phyloP scores from a whole-genome alignment of 2,113 vertebrate species.

The Myrmecobius fasciatus region DNA sequence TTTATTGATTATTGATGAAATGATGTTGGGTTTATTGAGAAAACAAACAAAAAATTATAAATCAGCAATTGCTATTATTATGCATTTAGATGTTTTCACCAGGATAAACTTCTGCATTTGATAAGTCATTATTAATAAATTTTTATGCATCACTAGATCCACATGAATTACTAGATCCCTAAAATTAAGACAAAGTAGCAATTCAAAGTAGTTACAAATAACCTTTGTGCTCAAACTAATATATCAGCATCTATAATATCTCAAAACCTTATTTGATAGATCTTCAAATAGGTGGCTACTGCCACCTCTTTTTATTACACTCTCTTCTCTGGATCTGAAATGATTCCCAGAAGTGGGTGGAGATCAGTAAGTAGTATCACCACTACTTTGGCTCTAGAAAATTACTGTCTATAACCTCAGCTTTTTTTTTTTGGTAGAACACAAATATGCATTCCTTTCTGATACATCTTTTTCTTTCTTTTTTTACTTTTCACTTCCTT shows the following conservation, averaged over 20 bases:
- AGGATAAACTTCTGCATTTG: not conserved
- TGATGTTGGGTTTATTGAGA: not conserved
- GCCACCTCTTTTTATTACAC: not conserved
- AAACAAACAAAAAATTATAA: not conserved
- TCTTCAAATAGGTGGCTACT: not conserved
- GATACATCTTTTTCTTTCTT: not conserved
- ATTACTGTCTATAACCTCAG: not conserved
- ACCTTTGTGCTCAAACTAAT: not conserved
- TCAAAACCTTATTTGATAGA: not conserved
- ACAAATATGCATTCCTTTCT: not conserved
- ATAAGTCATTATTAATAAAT: not conserved
- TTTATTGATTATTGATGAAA: not conserved
- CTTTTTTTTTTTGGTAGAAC: not conserved
- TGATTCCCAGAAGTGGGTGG: not conserved
- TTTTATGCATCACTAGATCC: not conserved
- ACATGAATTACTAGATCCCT: too few relatives aligned
- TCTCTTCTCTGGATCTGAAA: not conserved
- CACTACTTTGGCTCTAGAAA: not conserved
- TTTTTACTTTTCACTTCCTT: not conserved
- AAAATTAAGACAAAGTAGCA: not conserved
- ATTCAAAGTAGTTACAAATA: not conserved
- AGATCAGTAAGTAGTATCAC: not conserved
- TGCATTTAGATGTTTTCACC: not conserved
- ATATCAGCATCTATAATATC: not conserved
- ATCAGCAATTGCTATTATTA: not conserved